Percentiles rank a stretch among this genome's conserved stretches.
These are phyloP conservation scores for Brachypodius melanocephalos DNA, from an alignment of 2,113 vertebrate species.

Conservation along the genomic window DNA sequence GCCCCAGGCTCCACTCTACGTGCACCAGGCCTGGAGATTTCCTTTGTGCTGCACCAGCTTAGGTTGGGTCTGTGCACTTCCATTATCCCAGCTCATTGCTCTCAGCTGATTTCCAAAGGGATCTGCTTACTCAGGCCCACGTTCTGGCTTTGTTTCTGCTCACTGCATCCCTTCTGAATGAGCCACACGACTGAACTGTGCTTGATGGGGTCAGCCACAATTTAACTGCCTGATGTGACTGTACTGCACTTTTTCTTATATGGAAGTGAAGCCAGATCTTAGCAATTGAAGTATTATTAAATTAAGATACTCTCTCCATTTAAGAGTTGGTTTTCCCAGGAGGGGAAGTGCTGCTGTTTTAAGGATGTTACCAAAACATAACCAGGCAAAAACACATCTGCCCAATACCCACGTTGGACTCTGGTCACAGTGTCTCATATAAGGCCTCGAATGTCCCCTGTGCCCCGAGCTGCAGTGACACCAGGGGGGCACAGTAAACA, in stretches of 20 bases:
- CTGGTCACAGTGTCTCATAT: not conserved
- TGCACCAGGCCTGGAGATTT: not conserved
- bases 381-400: not conserved
- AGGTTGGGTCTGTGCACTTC: not conserved
- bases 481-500: not conserved
- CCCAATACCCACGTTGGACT: not conserved
- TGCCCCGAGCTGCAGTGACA: not conserved
- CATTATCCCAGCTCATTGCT: not conserved
- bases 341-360: not conserved
- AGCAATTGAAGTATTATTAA: not conserved
- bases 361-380: not conserved
- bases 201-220: fast-evolving
- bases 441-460: not conserved
- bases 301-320: not conserved
- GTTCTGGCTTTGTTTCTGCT: not conserved
- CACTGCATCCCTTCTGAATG: not conserved
- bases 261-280: not conserved
- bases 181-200: not conserved
- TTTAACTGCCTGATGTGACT: not conserved
- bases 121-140: constrained; percentile 25
- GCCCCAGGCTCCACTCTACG: fast-evolving
- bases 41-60: not conserved
- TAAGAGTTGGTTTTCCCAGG: not conserved
- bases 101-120: not conserved
- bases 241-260: not conserved